These are phyloP conservation scores for Silurus lanzhouensis DNA, from an alignment of 2,797 vertebrate species.

Conservation along the genomic window DNA sequence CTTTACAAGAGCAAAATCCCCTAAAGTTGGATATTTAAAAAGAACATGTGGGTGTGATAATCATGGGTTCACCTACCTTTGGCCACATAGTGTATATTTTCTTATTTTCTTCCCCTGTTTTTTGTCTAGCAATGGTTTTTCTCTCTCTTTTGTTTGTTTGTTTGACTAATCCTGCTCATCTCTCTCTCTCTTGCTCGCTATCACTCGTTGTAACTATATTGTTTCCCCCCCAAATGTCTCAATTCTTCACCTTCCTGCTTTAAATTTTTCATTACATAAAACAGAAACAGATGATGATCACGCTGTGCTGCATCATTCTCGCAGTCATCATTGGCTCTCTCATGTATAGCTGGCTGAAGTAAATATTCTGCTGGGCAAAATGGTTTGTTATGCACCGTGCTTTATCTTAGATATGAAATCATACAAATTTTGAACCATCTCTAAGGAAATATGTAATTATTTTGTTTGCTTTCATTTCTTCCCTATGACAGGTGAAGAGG, in stretches of 20 bases:
- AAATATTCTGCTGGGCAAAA: slow-evolving; percentile 45
- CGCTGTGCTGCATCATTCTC: slow-evolving; percentile 88
- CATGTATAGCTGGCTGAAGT: slow-evolving; percentile 88
- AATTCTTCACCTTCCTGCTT: not conserved
- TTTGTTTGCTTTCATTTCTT: slow-evolving; percentile 10
- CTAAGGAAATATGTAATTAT: not conserved
- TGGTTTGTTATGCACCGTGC: not conserved
- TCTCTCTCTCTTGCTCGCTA: not conserved
- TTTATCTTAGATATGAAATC: not conserved
- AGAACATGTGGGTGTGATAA: not conserved
- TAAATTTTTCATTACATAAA: slow-evolving; percentile 22
- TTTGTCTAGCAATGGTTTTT: not conserved
- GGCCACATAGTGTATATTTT: not conserved
- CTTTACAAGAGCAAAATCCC: not conserved
- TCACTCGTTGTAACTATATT: not conserved
- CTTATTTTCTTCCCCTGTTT: not conserved
- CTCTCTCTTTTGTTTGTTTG: not conserved
- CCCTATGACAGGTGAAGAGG: slow-evolving; percentile 18
- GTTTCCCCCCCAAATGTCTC: not conserved
- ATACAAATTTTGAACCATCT: not conserved
- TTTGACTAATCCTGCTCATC: not conserved
- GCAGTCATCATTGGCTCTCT: slow-evolving; percentile 82
- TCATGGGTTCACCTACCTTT: not conserved
- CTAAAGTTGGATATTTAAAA: not conserved
- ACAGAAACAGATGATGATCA: slow-evolving; percentile 98